These are phyloP conservation scores for Burhinus oedicnemus DNA, from an alignment of 2,113 vertebrate species.

Conservation along the genomic window DNA sequence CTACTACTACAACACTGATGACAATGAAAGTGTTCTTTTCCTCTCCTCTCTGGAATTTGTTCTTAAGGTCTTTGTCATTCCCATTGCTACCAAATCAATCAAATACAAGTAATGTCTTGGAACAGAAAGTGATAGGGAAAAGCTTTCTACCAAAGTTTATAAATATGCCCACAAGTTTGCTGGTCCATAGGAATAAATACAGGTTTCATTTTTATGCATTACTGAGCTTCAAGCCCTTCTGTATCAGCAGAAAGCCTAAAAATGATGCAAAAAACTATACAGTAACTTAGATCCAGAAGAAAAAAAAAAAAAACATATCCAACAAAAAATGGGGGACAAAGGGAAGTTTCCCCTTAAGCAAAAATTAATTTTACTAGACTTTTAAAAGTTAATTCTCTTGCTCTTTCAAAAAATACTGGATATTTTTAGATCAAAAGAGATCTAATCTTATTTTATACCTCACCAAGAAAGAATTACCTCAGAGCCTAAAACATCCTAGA, in stretches of 20 bases:
- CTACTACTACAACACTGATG: not conserved
- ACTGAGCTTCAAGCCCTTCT: not conserved
- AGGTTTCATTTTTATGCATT: not conserved
- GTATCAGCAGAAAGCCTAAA: not conserved
- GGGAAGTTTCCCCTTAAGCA: not conserved
- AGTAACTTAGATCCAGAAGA: not conserved
- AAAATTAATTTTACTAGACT: not conserved
- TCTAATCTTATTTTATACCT: not conserved
- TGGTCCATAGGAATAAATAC: not conserved
- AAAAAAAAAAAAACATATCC: not conserved
- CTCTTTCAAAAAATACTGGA: not conserved
- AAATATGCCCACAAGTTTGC: not conserved
- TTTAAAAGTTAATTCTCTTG: not conserved
- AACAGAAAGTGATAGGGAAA: not conserved
- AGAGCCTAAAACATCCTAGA: not conserved
- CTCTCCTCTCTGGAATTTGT: not conserved
- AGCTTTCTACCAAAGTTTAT: not conserved
- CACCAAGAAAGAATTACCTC: not conserved
- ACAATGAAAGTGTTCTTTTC: not conserved
- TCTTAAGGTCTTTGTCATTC: not conserved
- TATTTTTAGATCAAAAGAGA: not conserved
- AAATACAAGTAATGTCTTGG: not conserved
- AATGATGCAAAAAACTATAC: not conserved
- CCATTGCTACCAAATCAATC: not conserved
- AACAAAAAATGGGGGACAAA: not conserved